These are phyloP conservation scores for Cuculus canorus DNA, from an alignment of 2,797 vertebrate species.

Conservation along the genomic window DNA sequence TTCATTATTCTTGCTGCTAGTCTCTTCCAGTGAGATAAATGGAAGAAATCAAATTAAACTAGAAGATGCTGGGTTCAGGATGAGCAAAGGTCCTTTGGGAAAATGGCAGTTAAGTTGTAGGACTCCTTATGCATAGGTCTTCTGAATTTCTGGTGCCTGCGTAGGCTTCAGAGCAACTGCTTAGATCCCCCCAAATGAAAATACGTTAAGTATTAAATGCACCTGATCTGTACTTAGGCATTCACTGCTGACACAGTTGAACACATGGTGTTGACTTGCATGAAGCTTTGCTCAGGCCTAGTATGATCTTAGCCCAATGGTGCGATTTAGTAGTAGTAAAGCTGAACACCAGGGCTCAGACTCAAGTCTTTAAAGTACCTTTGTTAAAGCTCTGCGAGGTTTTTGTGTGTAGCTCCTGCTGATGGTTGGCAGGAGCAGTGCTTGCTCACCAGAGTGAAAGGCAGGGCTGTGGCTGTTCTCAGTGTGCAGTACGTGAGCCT, in stretches of 20 bases:
- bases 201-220: not conserved
- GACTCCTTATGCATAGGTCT: not conserved
- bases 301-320: not conserved
- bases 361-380: not conserved
- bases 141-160: not conserved
- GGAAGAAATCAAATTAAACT: not conserved
- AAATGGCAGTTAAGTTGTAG: not conserved
- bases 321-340: not conserved
- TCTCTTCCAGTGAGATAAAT: not conserved
- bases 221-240: fast-evolving
- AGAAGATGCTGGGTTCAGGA: not conserved
- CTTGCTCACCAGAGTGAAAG: not conserved
- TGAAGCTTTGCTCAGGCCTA: not conserved
- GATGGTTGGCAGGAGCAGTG: not conserved
- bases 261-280: not conserved
- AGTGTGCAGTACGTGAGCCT: not conserved
- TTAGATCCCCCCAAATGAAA: not conserved
- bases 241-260: not conserved
- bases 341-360: not conserved
- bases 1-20: not conserved
- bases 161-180: not conserved
- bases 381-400: not conserved
- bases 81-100: not conserved
- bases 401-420: not conserved
- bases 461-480: not conserved